These are phyloP conservation scores for Nasonia oneida DNA, from an alignment of 2,888 invertebrate genomes.

Conservation along the genomic window DNA sequence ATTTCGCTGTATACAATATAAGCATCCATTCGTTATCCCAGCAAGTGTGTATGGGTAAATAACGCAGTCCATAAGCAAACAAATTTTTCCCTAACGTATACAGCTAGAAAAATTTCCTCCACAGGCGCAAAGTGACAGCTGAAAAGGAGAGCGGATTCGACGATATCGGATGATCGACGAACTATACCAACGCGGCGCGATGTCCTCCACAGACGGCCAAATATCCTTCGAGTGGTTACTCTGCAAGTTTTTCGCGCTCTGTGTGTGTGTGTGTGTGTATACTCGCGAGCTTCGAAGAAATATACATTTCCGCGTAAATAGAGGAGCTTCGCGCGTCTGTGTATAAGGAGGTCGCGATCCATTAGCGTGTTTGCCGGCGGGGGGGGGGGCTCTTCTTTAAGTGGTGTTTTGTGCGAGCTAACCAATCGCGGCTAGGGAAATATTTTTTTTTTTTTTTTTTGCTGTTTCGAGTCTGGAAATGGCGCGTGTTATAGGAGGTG, in stretches of 20 bases:
- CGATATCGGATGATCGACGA: conserved; percentile 38
- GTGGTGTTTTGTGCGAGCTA: conserved; percentile 76
- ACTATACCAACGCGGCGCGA: not conserved
- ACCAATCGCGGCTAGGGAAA: conserved; percentile 13
- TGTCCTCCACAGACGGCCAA: conserved; percentile 69
- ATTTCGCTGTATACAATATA: conserved; percentile 50
- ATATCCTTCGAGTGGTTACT: conserved; percentile 65
- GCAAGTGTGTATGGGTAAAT: too few relatives aligned
- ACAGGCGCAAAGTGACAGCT: conserved; percentile 23
- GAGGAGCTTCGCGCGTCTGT: not conserved
- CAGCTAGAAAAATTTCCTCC: conserved; percentile 10
- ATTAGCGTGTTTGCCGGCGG: conserved; percentile 76
- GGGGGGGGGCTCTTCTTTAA: conserved; percentile 68
- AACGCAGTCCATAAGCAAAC: not conserved
- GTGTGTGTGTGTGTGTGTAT: conserved; percentile 50
- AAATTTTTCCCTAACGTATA: not conserved
- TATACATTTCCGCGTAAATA: conserved; percentile 25
- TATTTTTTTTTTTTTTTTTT: conserved; percentile 9
- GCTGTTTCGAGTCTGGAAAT: not conserved
- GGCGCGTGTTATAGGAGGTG: conserved; percentile 63
- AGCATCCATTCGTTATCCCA: not conserved
- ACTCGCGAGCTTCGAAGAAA: not conserved
- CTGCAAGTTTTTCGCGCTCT: conserved; percentile 61
- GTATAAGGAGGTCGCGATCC: conserved; percentile 67
- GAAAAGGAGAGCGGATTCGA: conserved; percentile 44